Evolutionary conservation across 2,113 vertebrate genomes (phyloP).

Genomic region (Onychorhynchus coronatus): DNA sequence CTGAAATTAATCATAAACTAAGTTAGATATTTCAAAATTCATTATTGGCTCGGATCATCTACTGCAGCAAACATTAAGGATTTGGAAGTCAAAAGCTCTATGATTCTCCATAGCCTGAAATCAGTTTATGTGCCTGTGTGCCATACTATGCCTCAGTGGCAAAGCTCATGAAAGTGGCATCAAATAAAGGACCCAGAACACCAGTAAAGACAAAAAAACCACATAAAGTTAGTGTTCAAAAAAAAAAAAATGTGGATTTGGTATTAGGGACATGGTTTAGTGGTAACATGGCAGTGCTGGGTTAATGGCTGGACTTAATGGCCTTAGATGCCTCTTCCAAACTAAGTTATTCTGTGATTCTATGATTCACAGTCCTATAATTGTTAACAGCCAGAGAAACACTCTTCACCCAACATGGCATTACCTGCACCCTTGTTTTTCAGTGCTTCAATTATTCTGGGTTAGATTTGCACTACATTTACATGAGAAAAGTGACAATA

Average conservation of each 20-base stretch:
- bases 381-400: not conserved
- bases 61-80: not conserved
- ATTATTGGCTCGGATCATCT: not conserved
- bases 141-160: not conserved
- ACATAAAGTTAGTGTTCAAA: not conserved
- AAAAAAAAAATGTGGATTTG: not conserved
- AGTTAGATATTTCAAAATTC: not conserved
- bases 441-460: not conserved
- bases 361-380: not conserved
- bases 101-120: not conserved
- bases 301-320: not conserved
- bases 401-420: not conserved
- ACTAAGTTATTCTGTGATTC: not conserved
- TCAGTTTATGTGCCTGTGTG: not conserved
- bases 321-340: not conserved
- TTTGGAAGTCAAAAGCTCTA: not conserved
- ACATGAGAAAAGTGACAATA: not conserved
- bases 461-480: not conserved
- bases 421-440: not conserved
- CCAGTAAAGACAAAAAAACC: not conserved
- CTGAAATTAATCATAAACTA: not conserved
- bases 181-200: not conserved
- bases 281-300: not conserved
- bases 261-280: not conserved
- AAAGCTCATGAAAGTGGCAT: not conserved